Evolutionary conservation across 2,113 vertebrate genomes (phyloP).

Genomic region (Heterocephalus glaber): DNA sequence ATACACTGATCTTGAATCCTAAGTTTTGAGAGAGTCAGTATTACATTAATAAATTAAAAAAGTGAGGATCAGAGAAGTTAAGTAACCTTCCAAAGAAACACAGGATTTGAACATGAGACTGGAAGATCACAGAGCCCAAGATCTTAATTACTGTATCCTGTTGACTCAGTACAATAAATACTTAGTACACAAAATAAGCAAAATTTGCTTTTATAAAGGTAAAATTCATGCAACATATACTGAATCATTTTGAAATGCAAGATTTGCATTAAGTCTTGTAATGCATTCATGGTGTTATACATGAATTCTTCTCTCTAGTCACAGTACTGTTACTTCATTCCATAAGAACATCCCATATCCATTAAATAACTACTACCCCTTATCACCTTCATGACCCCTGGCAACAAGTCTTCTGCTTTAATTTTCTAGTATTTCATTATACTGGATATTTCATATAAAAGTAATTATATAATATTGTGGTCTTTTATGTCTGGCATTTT

Average conservation of each 20-base stretch:
- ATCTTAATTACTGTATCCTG: not conserved
- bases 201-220: not conserved
- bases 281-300: not conserved
- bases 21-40: not conserved
- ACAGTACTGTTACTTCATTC: too few species aligned
- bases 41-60: not conserved
- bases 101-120: not conserved
- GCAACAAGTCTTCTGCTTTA: too few species aligned
- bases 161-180: too few species aligned
- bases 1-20: not conserved
- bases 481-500: too few species aligned
- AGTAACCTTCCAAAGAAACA: not conserved
- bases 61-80: not conserved
- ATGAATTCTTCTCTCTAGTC: not conserved
- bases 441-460: too few species aligned
- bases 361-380: too few species aligned
- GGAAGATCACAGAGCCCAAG: not conserved
- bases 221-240: not conserved
- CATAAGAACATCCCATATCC: too few species aligned
- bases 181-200: not conserved
- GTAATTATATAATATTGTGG: too few species aligned
- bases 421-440: too few species aligned
- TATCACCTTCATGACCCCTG: too few species aligned
- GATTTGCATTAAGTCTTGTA: not conserved
- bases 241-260: not conserved